phyloP scores from a whole-genome alignment of 2,797 vertebrate species.

The Chaenodraco wilsoni region DNA sequence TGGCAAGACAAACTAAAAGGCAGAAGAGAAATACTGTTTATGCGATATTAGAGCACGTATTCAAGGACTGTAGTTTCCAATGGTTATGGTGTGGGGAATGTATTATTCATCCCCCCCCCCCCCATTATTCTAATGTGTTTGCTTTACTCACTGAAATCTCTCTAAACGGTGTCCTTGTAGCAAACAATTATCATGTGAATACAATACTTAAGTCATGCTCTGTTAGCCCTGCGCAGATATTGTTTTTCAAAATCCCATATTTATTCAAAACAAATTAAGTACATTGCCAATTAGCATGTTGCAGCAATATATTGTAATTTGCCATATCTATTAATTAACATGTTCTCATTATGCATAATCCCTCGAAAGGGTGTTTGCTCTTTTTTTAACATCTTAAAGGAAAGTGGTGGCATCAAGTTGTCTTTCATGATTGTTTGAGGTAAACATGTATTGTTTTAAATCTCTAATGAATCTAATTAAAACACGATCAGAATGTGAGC shows the following conservation, averaged over 20 bases:
- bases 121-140: conserved; percentile 1
- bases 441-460: not conserved
- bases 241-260: not conserved
- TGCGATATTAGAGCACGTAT: not conserved
- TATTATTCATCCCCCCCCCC: not conserved
- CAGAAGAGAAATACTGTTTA: not conserved
- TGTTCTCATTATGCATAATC: not conserved
- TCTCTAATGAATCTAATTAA: not conserved
- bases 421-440: not conserved
- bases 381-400: not conserved
- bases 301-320: not conserved
- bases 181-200: not conserved
- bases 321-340: not conserved
- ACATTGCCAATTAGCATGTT: not conserved
- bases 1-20: not conserved
- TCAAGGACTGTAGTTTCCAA: not conserved
- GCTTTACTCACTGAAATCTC: not conserved
- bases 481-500: too few relatives aligned
- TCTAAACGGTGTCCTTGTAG: not conserved
- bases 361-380: not conserved
- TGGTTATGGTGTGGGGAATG: not conserved
- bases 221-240: not conserved
- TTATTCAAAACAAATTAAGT: not conserved
- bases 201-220: not conserved
- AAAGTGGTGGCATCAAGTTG: not conserved